A percentile compares a stretch with the other conserved stretches of the same genome.
Conservation (phyloP, 2,113 vertebrate genomes). For the Neomonachus schauinslandi region DNA sequence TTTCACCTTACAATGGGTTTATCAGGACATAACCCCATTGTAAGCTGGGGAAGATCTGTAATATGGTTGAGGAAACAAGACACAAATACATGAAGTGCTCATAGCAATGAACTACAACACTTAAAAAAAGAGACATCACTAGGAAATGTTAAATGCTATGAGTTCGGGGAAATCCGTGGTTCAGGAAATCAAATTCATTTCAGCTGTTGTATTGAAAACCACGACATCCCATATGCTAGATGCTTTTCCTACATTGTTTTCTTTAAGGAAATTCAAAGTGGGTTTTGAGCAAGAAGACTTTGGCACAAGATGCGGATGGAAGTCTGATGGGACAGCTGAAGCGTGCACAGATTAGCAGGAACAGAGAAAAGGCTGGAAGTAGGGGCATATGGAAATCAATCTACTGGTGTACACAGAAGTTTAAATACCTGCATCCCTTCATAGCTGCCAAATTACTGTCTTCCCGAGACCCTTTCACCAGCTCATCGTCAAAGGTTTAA, state of each 20-base stretch:
- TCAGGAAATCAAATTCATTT: neutral
- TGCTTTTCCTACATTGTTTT: neutral
- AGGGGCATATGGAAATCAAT: neutral
- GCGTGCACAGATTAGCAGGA: neutral
- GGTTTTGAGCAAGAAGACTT: neutral
- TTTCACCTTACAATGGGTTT: neutral
- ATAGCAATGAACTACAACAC: neutral
- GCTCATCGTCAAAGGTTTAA: neutral
- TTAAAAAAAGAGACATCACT: neutral
- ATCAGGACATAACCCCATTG: neutral
- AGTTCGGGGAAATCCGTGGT: neutral
- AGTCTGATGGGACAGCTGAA: neutral
- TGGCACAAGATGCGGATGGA: neutral
- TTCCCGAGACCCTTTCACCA: neutral
- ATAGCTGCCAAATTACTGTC: neutral
- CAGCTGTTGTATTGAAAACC: neutral
- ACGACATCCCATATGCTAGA: neutral
- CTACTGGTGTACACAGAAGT: neutral
- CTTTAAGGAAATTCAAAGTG: neutral
- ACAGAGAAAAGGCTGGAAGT: neutral
- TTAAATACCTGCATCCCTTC: neutral
- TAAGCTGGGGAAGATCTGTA: neutral
- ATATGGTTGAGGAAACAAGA: neutral
- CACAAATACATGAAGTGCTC: neutral
- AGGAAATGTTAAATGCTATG: neutral